Base-by-base conservation (phyloP, 2,797 vertebrate genomes). In the Bothrops alternatus region DNA sequence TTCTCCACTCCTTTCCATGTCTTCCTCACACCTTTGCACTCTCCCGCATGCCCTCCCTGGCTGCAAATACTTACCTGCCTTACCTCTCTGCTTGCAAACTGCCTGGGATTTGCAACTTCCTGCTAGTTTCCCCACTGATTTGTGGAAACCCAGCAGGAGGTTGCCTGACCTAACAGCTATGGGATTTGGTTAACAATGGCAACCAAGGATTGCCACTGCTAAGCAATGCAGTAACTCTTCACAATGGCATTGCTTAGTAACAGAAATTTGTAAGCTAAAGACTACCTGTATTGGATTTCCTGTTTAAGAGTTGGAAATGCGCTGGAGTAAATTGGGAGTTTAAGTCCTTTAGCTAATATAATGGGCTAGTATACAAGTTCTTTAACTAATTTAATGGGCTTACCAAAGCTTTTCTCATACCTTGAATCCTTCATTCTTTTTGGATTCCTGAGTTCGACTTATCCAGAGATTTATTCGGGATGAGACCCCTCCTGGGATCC, bases 401-500 rank as follows among this genome's bases (percentile, higher is more conserved):
- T 37, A 47, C 42, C 47, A 47, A 47, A 1, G 0, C 42, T 78
- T 42, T 69, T 28, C 18, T 5, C 0, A 60, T 95, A 98, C 98
- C 97, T 98, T 98, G 87, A 60, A 20, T 55, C 93, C 96, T 91
- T 96, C 96, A 8, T 95, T 96, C 92, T 95, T 95, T 91, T 95
- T 28, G 93, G 89, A 88, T 93, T 97, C 97, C 95, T 98, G 98
- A 90, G 95, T 94, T 96, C 97, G 98, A 96, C 97, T 98, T 94
- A 98, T 97, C 98, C 98, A 99, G 90, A 98, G 97, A 93, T 98
- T 98, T 93, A 99, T 98, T 55, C 98, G 97, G 3, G 98, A 98
- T 0, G 98, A 98, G 95, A 99, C 98, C 0, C 98, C 98, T 0
- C 98, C 98, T 0, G 97, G 95, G 88, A 98, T 97, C 94, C 93